These are phyloP conservation scores for Drosophila arawakana DNA, from an alignment of 1,140 invertebrate genomes.

Conservation along the genomic window DNA sequence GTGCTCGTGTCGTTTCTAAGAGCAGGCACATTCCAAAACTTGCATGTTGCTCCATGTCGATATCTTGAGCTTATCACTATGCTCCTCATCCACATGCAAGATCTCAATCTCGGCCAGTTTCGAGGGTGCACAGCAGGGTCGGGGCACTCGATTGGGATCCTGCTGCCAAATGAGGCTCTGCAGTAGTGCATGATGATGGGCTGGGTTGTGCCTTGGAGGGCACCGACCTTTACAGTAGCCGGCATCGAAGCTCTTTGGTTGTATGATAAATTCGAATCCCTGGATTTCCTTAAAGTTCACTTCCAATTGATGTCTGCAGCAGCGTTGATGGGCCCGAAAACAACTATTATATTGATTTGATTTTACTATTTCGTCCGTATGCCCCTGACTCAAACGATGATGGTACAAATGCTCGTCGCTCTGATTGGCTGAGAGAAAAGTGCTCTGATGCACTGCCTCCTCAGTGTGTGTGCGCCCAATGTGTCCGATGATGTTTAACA, in stretches of 20 bases:
- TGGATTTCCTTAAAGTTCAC: constrained; percentile 89
- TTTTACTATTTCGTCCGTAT: constrained; percentile 74
- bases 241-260: constrained; percentile 90
- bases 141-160: constrained; percentile 86
- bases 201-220: constrained; percentile 88
- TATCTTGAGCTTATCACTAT: constrained; percentile 88
- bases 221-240: constrained; percentile 90
- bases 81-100: constrained; percentile 88
- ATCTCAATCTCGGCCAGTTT: constrained; percentile 89
- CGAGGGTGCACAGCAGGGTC: constrained; percentile 90
- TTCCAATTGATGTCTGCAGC: constrained; percentile 88
- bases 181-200: constrained; percentile 90
- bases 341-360: constrained; percentile 82
- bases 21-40: constrained; percentile 90
- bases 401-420: constrained; percentile 16
- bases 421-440: not conserved
- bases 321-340: constrained; percentile 86
- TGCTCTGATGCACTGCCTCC: constrained; percentile 33
- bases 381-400: constrained; percentile 28
- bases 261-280: constrained; percentile 89
- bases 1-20: constrained; percentile 51
- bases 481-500: constrained; percentile 85
- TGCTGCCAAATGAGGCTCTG: constrained; percentile 89
- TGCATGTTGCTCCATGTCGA: constrained; percentile 90
- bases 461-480: constrained; percentile 27